A percentile compares a stretch with the other conserved stretches of the same genome.
Conservation (phyloP, 2,888 invertebrate genomes). For the Apotomis capreana region DNA sequence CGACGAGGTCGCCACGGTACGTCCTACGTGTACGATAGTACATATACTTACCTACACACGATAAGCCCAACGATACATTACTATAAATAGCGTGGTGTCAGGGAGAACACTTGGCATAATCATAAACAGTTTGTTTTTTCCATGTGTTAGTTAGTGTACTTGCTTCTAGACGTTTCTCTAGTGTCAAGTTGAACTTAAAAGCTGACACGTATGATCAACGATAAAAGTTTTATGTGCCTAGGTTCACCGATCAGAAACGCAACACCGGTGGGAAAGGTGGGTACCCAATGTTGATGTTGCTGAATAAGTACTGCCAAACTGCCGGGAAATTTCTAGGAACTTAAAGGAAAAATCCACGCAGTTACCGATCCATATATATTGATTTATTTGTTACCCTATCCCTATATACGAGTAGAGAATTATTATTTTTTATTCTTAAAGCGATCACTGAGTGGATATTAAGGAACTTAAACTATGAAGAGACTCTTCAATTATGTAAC, state of each 20-base stretch:
- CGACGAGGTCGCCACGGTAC: slow-evolving; percentile 76
- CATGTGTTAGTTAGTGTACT: background rate
- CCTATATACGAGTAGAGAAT: no score
- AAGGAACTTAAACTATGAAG: no score
- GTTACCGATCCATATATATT: no score
- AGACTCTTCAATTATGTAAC: no score
- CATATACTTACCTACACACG: slow-evolving; percentile 44
- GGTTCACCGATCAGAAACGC: slow-evolving; percentile 17
- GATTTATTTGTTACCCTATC: no score
- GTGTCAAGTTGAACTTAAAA: background rate
- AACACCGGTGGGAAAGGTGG: slow-evolving; percentile 14
- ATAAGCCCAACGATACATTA: slow-evolving; percentile 31
- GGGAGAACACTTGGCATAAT: slow-evolving; percentile 29
- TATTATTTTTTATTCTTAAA: no score
- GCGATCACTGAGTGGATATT: no score
- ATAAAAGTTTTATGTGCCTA: slow-evolving; percentile 2
- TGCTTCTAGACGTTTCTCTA: background rate
- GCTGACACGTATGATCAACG: slow-evolving; percentile 6
- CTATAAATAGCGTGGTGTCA: slow-evolving; percentile 32
- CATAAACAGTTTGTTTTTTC: background rate
- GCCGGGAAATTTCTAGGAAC: slow-evolving; percentile 67
- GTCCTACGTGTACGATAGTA: slow-evolving; percentile 69
- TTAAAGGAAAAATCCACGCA: slow-evolving; percentile 35
- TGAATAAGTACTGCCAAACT: slow-evolving; percentile 47
- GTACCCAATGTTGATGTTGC: slow-evolving; percentile 14